Percentiles rank a stretch among this genome's conserved stretches.
Conservation (phyloP, 2,113 vertebrate species). For the Etheostoma spectabile region DNA sequence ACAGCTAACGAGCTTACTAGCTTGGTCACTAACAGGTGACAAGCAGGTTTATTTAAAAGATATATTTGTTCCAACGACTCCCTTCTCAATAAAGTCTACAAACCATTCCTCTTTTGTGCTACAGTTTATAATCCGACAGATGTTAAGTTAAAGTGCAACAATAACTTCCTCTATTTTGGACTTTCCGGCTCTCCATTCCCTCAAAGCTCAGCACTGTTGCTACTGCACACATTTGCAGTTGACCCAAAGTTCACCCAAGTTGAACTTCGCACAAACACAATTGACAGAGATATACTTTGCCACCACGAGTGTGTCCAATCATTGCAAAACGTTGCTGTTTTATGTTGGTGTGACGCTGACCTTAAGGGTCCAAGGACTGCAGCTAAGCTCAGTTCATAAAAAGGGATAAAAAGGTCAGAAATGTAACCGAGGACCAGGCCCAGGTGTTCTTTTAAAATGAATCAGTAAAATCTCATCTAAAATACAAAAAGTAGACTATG, state of each 20-base stretch:
- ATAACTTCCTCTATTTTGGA: background rate
- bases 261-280: conserved; percentile 5
- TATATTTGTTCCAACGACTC: background rate
- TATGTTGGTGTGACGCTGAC: background rate
- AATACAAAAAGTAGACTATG: background rate
- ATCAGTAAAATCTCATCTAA: background rate
- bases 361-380: background rate
- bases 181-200: background rate
- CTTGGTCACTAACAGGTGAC: background rate
- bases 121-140: background rate
- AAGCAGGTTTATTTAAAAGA: background rate
- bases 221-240: background rate
- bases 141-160: background rate
- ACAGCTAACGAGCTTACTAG: background rate
- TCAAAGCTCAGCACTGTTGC: background rate
- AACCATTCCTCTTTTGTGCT: background rate
- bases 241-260: background rate
- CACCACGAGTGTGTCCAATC: background rate
- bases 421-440: background rate
- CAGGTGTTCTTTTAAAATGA: background rate
- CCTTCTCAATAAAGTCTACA: background rate
- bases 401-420: background rate
- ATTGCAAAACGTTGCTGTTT: background rate
- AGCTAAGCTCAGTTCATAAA: background rate
- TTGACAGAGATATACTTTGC: background rate